Percentiles rank a stretch among this genome's conserved stretches.
These are phyloP conservation scores for Melinaea menophilus DNA, from an alignment of 2,888 invertebrate genomes.

Conservation along the genomic window DNA sequence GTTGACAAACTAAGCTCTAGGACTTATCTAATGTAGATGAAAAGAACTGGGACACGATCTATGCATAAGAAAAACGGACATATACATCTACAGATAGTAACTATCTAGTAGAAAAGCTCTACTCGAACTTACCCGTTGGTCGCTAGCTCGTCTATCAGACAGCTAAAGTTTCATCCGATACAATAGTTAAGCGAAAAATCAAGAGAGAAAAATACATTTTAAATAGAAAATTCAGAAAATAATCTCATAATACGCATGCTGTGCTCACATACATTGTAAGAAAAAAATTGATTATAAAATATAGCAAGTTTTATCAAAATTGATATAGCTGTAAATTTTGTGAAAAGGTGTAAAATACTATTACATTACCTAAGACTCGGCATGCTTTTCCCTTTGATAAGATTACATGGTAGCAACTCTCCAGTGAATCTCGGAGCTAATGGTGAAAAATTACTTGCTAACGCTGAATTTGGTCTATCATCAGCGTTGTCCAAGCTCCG, in stretches of 20 bases:
- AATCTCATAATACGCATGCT: slow-evolving; percentile 58
- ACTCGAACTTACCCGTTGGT: slow-evolving; percentile 86
- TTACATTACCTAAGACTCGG: slow-evolving; percentile 92
- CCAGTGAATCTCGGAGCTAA: slow-evolving; percentile 73
- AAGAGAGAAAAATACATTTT: slow-evolving; percentile 68
- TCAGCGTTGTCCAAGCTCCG: slow-evolving; percentile 90
- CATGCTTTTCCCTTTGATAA: slow-evolving; percentile 97
- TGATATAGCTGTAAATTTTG: slow-evolving; percentile 1
- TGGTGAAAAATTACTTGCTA: slow-evolving; percentile 81
- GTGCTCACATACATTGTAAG: slow-evolving; percentile 42
- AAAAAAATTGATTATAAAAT: slow-evolving; percentile 2
- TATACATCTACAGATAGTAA: slow-evolving; percentile 16
- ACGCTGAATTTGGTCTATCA: slow-evolving; percentile 83
- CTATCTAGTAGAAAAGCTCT: slow-evolving; percentile 60
- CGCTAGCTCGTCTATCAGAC: slow-evolving; percentile 91
- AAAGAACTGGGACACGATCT: slow-evolving; percentile 16
- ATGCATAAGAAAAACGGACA: slow-evolving; percentile 33
- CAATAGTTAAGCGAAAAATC: slow-evolving; percentile 68
- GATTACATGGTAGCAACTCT: slow-evolving; percentile 78
- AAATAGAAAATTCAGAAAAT: slow-evolving; percentile 52
- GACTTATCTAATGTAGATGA: no score
- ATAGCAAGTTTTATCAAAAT: neutral
- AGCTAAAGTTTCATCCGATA: slow-evolving; percentile 79
- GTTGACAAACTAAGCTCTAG: slow-evolving; percentile 15
- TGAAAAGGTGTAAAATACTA: slow-evolving; percentile 19